A percentile compares a stretch with the other conserved stretches of the same genome.
Conservation (phyloP, 2,113 vertebrate genomes). For the Aegypius monachus region DNA sequence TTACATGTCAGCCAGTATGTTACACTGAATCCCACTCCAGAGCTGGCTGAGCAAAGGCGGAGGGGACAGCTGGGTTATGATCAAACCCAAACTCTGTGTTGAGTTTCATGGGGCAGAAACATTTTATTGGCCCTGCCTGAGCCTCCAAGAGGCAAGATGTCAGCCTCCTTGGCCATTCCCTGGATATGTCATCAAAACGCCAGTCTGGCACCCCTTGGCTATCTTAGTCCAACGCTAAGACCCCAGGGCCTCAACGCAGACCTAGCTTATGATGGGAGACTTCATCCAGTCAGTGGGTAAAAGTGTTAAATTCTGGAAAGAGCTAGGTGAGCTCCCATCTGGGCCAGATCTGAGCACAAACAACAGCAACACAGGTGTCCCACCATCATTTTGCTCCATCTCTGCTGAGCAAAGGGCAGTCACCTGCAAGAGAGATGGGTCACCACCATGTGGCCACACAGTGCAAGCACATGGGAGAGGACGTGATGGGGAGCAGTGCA, state of each 20-base stretch:
- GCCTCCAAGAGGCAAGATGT: background rate
- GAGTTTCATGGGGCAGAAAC: background rate
- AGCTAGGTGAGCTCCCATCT: background rate
- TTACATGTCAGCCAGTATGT: accelerated
- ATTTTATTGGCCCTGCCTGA: background rate
- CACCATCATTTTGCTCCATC: background rate
- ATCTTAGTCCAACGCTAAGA: background rate
- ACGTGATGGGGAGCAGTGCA: background rate
- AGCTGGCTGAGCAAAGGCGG: background rate
- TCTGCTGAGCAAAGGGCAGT: background rate
- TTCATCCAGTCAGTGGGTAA: background rate
- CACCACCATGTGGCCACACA: background rate
- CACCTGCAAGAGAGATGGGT: background rate
- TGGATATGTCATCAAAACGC: background rate
- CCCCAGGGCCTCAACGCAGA: background rate
- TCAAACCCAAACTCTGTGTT: background rate
- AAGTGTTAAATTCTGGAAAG: background rate
- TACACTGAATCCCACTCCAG: background rate
- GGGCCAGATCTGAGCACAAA: background rate
- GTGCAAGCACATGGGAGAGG: background rate
- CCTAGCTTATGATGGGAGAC: background rate
- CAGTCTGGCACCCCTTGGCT: background rate
- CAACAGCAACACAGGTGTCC: background rate
- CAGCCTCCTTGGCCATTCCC: background rate
- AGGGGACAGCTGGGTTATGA: background rate